Evolutionary conservation across 2,113 vertebrate species (phyloP).

Genomic region (Axis porcinus): DNA sequence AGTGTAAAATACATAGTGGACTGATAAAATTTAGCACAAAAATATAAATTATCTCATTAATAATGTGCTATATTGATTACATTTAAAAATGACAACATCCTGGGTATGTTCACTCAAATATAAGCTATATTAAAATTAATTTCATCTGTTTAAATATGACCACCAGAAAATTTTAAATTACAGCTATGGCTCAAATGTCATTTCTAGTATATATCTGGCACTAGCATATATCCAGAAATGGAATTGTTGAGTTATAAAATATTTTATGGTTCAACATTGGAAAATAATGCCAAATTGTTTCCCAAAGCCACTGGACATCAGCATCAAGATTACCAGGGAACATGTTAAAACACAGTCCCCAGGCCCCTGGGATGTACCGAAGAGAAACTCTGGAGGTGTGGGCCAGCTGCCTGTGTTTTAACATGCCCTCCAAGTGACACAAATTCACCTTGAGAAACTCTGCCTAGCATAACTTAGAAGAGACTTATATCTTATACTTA

Average conservation of each 20-base stretch:
- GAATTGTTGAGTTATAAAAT: not conserved
- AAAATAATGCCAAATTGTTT: not conserved
- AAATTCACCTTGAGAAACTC: not conserved
- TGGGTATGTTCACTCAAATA: not conserved
- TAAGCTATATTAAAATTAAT: not conserved
- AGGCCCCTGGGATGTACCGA: not conserved
- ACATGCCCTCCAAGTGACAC: not conserved
- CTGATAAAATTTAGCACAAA: not conserved
- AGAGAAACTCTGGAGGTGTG: not conserved
- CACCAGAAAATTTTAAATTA: conserved; percentile 13
- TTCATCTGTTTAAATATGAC: conserved; percentile 11
- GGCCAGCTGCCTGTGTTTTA: not conserved
- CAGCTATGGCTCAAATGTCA: not conserved
- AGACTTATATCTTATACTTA: not conserved
- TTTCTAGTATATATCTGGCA: not conserved
- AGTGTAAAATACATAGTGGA: not conserved
- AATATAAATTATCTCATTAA: not conserved
- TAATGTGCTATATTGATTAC: not conserved
- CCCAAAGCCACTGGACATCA: not conserved
- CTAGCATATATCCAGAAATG: not conserved
- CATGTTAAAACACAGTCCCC: not conserved
- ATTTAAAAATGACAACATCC: not conserved
- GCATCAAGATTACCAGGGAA: not conserved
- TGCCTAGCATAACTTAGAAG: not conserved
- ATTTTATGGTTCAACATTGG: not conserved